Base-by-base conservation (phyloP, 2,888 invertebrate species). In the Sphaerophoria rueppellii region DNA sequence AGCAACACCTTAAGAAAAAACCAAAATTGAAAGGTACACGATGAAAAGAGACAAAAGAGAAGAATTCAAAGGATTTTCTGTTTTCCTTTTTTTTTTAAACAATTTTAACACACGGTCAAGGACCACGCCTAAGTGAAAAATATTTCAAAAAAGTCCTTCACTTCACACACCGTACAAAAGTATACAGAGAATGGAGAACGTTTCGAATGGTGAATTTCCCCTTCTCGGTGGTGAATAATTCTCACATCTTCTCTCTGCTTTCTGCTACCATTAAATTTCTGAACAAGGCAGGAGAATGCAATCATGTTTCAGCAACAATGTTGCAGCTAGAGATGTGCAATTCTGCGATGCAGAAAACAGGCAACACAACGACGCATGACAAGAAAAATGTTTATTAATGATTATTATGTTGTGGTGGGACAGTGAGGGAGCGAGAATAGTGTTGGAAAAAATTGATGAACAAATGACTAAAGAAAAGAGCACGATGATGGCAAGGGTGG, bases 121-220 rank as follows among this genome's bases (percentile, higher is more conserved):
- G 86, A 86, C 86, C 86, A 86, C 86, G 86, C 86, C 86, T 86
- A 86, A 86, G 71, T 80, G 74, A 81, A 78, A 82, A 86, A 86
- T 74, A 82, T 70, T 82, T 78, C 77, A 73, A 43, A 74, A 86
- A 86, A 77, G 85, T 86, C 86, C 82, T 82, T 70, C 67, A 35
- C 50, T 52, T 54, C 40, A 52, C 67, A 67, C 43, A 9, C 9
- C 11, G 9, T 9, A 43, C 43, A 43, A 43, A 11, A 11, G 9
- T 40, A 7, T 6, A 40, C 6, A 9, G 6, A 12, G 7, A 2
- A 9, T 43, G 43, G 9, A 7, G 43, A 43, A 4, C 9, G 4
- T 43, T 63, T 58, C 57, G 24, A 60, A n/a, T 24, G 43, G 12
- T 6, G 40, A 9, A 5, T 63, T 65, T 40, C 67, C n/a, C 67